These are phyloP conservation scores for Sebastiscus albofasciatus DNA, from an alignment of 2,797 vertebrate species.

Conservation along the genomic window DNA sequence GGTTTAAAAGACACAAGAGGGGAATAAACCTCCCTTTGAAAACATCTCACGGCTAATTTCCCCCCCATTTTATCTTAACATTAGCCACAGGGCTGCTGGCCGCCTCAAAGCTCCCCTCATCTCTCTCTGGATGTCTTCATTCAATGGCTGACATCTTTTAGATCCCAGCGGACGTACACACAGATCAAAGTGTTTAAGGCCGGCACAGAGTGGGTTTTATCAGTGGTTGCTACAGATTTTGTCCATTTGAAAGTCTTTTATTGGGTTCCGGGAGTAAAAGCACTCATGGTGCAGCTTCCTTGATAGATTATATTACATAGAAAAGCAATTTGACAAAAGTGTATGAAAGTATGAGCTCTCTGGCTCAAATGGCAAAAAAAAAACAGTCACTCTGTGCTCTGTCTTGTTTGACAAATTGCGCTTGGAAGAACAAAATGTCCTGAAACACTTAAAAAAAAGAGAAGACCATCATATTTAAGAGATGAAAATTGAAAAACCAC, in stretches of 20 bases:
- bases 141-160: not conserved
- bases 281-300: slow-evolving; percentile 1
- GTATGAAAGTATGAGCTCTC: not conserved
- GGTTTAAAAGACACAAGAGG: slow-evolving; percentile 46
- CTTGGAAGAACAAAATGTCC: slow-evolving; percentile 47
- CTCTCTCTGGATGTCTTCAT: slow-evolving; percentile 11
- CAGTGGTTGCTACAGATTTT: slow-evolving; percentile 16
- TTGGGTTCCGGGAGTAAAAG: slow-evolving; percentile 10
- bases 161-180: not conserved
- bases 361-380: not conserved
- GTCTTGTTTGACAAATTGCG: slow-evolving; percentile 10
- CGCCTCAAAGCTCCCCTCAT: slow-evolving; percentile 30
- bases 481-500: slow-evolving; percentile 12
- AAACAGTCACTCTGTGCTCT: not conserved
- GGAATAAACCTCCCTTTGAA: slow-evolving; percentile 57
- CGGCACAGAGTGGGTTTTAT: slow-evolving; percentile 21
- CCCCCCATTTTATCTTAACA: slow-evolving; percentile 29
- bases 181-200: slow-evolving; percentile 43
- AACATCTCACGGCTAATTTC: slow-evolving; percentile 60
- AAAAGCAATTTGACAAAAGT: slow-evolving; percentile 8
- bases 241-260: slow-evolving; percentile 38
- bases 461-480: not conserved
- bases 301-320: slow-evolving; percentile 20
- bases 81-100: slow-evolving; percentile 29
- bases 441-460: not conserved